Percentiles rank a stretch among this genome's conserved stretches.
Evolutionary conservation across 2,797 vertebrate species (phyloP).

Genomic region (Astyanax mexicanus): DNA sequence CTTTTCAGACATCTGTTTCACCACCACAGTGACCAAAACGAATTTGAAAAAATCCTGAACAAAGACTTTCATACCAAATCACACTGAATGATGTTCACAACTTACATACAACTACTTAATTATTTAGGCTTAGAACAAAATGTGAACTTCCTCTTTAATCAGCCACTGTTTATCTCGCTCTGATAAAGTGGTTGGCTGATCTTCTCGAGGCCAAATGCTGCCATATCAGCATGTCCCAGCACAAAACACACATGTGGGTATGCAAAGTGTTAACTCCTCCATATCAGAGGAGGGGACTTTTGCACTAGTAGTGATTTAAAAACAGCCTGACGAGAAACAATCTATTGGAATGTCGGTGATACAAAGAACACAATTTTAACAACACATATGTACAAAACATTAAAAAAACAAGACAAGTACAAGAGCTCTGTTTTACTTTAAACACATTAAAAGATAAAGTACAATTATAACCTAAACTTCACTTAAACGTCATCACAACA

Average conservation of each 20-base stretch:
- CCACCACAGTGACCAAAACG: too few species aligned
- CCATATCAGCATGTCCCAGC: background rate
- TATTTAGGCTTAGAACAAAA: too few species aligned
- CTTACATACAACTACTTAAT: too few species aligned
- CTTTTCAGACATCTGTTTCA: too few species aligned
- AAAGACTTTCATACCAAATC: too few species aligned
- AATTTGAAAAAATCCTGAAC: too few species aligned
- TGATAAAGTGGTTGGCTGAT: background rate
- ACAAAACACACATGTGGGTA: constrained; percentile 7
- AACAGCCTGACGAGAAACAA: background rate
- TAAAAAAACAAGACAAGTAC: background rate
- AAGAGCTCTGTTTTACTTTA: background rate
- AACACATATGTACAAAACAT: background rate
- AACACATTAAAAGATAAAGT: background rate
- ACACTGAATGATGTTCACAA: too few species aligned
- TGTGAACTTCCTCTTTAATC: too few species aligned
- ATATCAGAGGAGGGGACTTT: background rate
- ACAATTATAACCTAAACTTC: background rate
- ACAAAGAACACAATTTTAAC: background rate
- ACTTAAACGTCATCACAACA: background rate
- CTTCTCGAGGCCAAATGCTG: background rate
- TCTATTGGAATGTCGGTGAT: background rate
- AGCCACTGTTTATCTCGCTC: background rate
- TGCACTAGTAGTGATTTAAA: background rate
- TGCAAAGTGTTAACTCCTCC: background rate